Percentiles rank a stretch among this genome's conserved stretches.
Conservation (phyloP, 2,888 invertebrate species). For the Watsonalla binaria region DNA sequence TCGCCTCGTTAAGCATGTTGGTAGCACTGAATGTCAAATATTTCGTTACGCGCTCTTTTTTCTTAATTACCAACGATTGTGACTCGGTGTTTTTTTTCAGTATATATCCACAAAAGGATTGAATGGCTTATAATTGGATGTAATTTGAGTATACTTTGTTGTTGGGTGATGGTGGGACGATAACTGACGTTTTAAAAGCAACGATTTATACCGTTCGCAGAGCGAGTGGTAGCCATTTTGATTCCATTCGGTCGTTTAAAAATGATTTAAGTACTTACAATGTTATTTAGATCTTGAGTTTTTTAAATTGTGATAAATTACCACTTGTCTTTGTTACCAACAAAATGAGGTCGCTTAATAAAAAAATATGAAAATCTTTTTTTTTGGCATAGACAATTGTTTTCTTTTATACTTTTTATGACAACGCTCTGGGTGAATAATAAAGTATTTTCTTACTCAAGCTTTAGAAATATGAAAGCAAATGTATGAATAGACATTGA, state of each 20-base stretch:
- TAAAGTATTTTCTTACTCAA: too few relatives aligned
- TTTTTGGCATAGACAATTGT: not conserved
- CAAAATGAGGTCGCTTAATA: slow-evolving; percentile 24
- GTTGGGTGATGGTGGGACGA: slow-evolving; percentile 55
- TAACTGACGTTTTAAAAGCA: slow-evolving; percentile 57
- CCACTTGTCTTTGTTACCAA: slow-evolving; percentile 31
- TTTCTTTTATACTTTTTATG: too few relatives aligned
- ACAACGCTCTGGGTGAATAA: too few relatives aligned
- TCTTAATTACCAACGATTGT: slow-evolving; percentile 73
- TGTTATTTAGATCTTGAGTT: slow-evolving; percentile 31
- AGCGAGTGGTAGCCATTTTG: slow-evolving; percentile 51
- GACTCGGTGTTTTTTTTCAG: slow-evolving; percentile 54
- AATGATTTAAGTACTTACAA: slow-evolving; percentile 52
- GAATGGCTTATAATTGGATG: slow-evolving; percentile 77
- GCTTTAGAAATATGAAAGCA: too few relatives aligned
- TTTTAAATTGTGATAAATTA: slow-evolving; percentile 62
- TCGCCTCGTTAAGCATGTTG: slow-evolving; percentile 55
- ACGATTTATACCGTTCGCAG: slow-evolving; percentile 60
- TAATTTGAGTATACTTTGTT: slow-evolving; percentile 74
- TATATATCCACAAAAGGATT: slow-evolving; percentile 64
- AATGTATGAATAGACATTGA: too few relatives aligned
- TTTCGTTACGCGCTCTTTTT: slow-evolving; percentile 69
- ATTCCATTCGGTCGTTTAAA: slow-evolving; percentile 53
- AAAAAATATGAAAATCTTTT: slow-evolving; percentile 13
- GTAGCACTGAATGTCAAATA: slow-evolving; percentile 64